phyloP scores from a whole-genome alignment of 2,888 invertebrate species.

The Spatulosminthurus flaviceps region DNA sequence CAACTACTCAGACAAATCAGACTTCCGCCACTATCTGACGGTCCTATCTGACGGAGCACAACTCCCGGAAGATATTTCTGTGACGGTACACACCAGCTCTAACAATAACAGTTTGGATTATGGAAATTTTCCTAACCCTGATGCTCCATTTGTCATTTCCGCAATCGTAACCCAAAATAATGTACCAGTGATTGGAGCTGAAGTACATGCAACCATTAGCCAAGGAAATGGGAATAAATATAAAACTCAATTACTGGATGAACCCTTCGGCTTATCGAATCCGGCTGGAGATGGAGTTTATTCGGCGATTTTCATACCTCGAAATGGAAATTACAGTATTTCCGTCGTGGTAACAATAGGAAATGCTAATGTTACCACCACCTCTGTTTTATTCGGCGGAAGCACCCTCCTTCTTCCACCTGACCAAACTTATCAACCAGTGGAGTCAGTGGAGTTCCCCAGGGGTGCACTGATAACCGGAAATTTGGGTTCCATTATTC shows the following conservation, averaged over 20 bases:
- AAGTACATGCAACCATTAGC: background rate
- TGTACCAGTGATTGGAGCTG: background rate
- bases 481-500: no score
- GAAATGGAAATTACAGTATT: background rate
- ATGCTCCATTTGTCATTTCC: constrained; percentile 26
- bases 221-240: no score
- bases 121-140: background rate
- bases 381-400: no score
- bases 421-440: no score
- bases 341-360: background rate
- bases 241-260: background rate
- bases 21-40: no score
- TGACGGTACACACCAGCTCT: background rate
- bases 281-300: constrained; percentile 16
- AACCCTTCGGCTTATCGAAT: background rate
- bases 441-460: no score
- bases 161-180: constrained; percentile 14
- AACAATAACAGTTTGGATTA: background rate
- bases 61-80: background rate
- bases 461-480: no score
- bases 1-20: no score
- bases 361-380: no score
- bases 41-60: no score
- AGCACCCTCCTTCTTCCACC: no score
- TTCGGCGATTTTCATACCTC: background rate